phyloP scores from a whole-genome alignment of 2,888 invertebrate genomes.

The Matsumyia berberina region DNA sequence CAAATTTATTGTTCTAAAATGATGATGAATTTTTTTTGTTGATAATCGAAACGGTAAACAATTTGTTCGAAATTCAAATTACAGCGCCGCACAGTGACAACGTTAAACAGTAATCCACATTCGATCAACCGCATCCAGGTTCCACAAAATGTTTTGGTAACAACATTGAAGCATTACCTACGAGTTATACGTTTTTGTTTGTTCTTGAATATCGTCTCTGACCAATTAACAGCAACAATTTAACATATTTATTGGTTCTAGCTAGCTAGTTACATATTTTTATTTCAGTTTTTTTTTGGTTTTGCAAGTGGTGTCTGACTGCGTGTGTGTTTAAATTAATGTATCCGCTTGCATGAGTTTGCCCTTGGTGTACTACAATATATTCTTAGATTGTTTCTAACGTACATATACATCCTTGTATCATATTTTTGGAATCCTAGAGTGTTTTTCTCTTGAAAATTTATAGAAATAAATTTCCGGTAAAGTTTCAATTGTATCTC shows the following conservation, averaged over 20 bases:
- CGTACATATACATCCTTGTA: conserved; percentile 19
- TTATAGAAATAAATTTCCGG: conserved; percentile 69
- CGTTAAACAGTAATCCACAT: conserved; percentile 85
- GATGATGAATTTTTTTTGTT: conserved; percentile 28
- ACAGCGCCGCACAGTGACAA: conserved; percentile 85
- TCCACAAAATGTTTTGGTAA: conserved; percentile 85
- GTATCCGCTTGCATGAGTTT: conserved; percentile 34
- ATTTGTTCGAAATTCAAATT: conserved; percentile 81
- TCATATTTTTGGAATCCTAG: conserved; percentile 15
- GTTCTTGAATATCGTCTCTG: conserved; percentile 51
- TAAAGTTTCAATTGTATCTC: conserved; percentile 57
- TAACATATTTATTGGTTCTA: conserved; percentile 20
- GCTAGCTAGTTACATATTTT: conserved; percentile 29
- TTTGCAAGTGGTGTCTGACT: conserved; percentile 31
- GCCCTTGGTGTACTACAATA: conserved; percentile 12
- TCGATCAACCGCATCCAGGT: conserved; percentile 85
- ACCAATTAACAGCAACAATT: conserved; percentile 61
- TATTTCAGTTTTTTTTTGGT: conserved; percentile 30
- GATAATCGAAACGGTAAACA: conserved; percentile 64
- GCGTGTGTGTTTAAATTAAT: conserved; percentile 16
- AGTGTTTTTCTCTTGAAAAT: conserved; percentile 63
- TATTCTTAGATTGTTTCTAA: conserved; percentile 5
- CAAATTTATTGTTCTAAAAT: conserved; percentile 62
- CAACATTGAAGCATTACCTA: conserved; percentile 73
- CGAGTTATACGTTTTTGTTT: conserved; percentile 66